Percentiles rank a stretch among this genome's conserved stretches.
These are phyloP conservation scores for Telmatherina bonti DNA, from an alignment of 2,797 vertebrate species.

Conservation along the genomic window DNA sequence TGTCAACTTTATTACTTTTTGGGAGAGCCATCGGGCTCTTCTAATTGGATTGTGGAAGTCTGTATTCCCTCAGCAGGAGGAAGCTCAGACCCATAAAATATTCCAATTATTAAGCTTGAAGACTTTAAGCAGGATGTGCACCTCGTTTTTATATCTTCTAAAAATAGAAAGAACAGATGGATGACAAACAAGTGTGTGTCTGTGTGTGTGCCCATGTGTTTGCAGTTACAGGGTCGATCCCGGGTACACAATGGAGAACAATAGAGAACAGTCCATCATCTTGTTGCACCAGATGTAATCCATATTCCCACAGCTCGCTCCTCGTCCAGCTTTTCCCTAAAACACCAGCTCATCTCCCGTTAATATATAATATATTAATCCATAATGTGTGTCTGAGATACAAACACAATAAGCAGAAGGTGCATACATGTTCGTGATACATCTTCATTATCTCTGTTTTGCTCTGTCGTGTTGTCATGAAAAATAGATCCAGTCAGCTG, in stretches of 20 bases:
- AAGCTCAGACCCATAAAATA: slow-evolving; percentile 57
- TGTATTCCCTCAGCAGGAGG: slow-evolving; percentile 49
- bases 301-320: slow-evolving; percentile 48
- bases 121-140: slow-evolving; percentile 37
- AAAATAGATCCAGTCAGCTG: slow-evolving; percentile 32
- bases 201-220: slow-evolving; percentile 16
- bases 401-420: slow-evolving; percentile 7
- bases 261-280: slow-evolving; percentile 61
- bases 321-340: slow-evolving; percentile 22
- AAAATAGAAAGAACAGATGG: slow-evolving; percentile 66
- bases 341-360: slow-evolving; percentile 2
- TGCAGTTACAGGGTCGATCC: slow-evolving; percentile 40
- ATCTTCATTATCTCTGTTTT: slow-evolving; percentile 50
- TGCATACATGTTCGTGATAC: background rate
- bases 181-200: slow-evolving; percentile 31
- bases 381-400: slow-evolving; percentile 34
- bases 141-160: slow-evolving; percentile 47
- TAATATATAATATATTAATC: too few species aligned
- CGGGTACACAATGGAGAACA: slow-evolving; percentile 51
- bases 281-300: slow-evolving; percentile 45
- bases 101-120: slow-evolving; percentile 61
- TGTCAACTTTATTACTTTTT: slow-evolving; percentile 74
- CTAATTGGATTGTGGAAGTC: slow-evolving; percentile 68
- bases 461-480: slow-evolving; percentile 33
- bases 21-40: slow-evolving; percentile 28